phyloP scores from a whole-genome alignment of 2,888 invertebrate genomes.

The Trichogramma dendrolimi region DNA sequence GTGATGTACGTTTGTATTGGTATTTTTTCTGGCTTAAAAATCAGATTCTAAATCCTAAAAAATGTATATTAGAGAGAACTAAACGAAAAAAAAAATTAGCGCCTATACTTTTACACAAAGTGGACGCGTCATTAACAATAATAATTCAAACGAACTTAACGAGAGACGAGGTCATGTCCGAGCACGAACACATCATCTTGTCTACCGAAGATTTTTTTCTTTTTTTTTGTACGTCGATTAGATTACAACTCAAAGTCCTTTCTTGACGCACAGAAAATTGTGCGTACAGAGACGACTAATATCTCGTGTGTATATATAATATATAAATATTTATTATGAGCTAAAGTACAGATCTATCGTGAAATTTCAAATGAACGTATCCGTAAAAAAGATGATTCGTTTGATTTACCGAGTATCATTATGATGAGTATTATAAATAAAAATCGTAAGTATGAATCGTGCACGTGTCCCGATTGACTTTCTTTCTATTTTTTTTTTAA shows the following conservation, averaged over 20 bases:
- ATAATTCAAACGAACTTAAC: slow-evolving; percentile 18
- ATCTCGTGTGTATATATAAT: slow-evolving; percentile 1
- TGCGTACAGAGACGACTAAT: slow-evolving; percentile 20
- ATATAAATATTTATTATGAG: slow-evolving; percentile 13
- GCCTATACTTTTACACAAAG: too few species aligned
- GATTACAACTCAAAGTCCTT: slow-evolving; percentile 25
- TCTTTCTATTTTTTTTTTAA: too few species aligned
- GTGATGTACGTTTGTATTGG: slow-evolving; percentile 1
- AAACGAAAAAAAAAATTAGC: too few species aligned
- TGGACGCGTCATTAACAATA: neutral
- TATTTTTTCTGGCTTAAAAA: neutral
- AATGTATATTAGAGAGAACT: too few species aligned
- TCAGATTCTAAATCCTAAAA: too few species aligned
- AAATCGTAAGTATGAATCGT: too few species aligned
- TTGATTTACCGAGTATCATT: too few species aligned
- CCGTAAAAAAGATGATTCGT: too few species aligned
- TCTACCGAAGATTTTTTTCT: slow-evolving; percentile 16
- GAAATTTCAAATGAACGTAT: too few species aligned
- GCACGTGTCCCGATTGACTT: too few species aligned
- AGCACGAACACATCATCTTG: slow-evolving; percentile 7
- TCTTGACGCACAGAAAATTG: slow-evolving; percentile 18
- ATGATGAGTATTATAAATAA: too few species aligned
- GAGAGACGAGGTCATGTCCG: slow-evolving; percentile 22
- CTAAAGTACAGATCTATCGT: neutral
- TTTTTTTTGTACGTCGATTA: slow-evolving; percentile 21